Conservation (phyloP, 2,797 vertebrate genomes). For the Pseudomugil gertrudae region DNA sequence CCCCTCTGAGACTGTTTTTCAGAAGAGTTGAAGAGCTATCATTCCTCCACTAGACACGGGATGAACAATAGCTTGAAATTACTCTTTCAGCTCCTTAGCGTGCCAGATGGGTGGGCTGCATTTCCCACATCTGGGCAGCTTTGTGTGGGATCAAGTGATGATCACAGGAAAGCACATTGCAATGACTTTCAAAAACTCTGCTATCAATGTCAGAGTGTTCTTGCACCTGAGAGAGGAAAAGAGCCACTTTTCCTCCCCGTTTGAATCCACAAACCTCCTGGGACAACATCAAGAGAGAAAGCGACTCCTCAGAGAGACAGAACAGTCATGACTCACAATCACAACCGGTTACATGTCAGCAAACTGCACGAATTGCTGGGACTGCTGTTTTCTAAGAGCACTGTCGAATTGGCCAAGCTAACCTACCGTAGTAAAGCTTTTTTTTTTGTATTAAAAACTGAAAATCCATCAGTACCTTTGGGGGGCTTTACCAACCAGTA, state of each 20-base stretch:
- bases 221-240: not conserved
- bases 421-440: not conserved
- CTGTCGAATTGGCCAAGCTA: not conserved
- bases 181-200: slow-evolving; percentile 61
- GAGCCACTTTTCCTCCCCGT: slow-evolving; percentile 3
- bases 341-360: not conserved
- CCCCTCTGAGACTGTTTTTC: slow-evolving; percentile 58
- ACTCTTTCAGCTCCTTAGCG: slow-evolving; percentile 53
- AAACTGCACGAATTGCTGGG: not conserved
- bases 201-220: slow-evolving; percentile 47
- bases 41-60: slow-evolving; percentile 46
- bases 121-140: slow-evolving; percentile 51
- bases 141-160: slow-evolving; percentile 48
- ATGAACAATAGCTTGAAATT: slow-evolving; percentile 62
- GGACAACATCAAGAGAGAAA: slow-evolving; percentile 24
- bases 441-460: not conserved
- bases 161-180: slow-evolving; percentile 54
- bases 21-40: slow-evolving; percentile 58
- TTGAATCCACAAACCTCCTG: slow-evolving; percentile 17
- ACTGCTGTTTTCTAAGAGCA: not conserved
- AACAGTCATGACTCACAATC: not conserved
- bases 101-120: slow-evolving; percentile 46
- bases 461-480: not conserved
- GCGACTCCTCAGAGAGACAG: not conserved
- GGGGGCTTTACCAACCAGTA: not conserved